Percentiles rank a stretch among this genome's conserved stretches.
These are phyloP conservation scores for Tauraco erythrolophus DNA, from an alignment of 2,113 vertebrate genomes.

Conservation along the genomic window DNA sequence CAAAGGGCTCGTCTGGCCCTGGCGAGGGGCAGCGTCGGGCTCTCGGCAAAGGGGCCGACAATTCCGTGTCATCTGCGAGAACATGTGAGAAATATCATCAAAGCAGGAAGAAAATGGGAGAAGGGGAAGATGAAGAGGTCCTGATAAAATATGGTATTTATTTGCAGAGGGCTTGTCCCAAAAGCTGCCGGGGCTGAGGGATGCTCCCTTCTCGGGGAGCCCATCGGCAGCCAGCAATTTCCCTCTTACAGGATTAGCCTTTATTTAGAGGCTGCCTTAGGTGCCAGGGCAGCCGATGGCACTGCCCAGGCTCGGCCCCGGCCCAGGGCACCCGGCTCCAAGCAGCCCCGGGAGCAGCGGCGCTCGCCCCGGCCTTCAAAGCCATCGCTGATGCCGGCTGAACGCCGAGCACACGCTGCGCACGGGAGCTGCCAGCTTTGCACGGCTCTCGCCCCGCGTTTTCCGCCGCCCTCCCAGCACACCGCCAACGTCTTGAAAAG, in stretches of 20 bases:
- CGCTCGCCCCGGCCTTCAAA: accelerated
- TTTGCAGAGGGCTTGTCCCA: neutral
- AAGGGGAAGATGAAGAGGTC: neutral
- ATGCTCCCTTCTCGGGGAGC: neutral
- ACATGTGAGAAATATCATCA: neutral
- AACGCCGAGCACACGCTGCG: neutral
- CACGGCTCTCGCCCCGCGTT: neutral
- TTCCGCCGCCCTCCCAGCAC: neutral
- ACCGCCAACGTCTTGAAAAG: neutral
- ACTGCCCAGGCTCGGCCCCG: neutral
- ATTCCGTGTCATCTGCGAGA: neutral
- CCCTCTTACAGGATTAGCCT: neutral
- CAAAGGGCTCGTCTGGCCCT: neutral
- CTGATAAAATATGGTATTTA: accelerated
- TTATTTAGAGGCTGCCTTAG: neutral
- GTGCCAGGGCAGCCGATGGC: neutral
- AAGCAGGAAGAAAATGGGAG: neutral
- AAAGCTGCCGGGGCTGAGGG: neutral
- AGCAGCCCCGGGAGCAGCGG: neutral
- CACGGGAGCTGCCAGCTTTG: neutral
- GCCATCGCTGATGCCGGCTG: accelerated
- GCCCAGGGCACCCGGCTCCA: neutral
- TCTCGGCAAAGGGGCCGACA: neutral
- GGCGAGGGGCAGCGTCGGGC: neutral
- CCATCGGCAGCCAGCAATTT: accelerated